phyloP scores from a whole-genome alignment of 2,888 invertebrate genomes.

The Cheilosia vernalis region DNA sequence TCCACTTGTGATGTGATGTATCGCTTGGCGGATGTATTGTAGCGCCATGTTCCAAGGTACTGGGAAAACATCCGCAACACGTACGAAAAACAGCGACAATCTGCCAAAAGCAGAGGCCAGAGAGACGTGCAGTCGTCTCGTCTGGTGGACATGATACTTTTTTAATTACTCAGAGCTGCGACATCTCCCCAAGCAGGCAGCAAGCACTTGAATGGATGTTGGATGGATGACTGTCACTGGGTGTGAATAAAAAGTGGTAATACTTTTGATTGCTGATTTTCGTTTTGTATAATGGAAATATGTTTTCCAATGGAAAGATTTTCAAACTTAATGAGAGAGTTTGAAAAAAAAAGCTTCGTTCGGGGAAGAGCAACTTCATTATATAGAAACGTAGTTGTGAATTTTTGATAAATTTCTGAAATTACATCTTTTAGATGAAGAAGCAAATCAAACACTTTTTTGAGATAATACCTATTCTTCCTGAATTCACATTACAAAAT shows the following conservation, averaged over 20 bases:
- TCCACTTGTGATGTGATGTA: slow-evolving; percentile 37
- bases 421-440: too few relatives aligned
- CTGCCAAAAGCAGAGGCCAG: slow-evolving; percentile 39
- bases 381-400: too few relatives aligned
- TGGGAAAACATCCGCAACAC: slow-evolving; percentile 74
- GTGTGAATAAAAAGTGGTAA: slow-evolving; percentile 50
- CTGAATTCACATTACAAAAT: too few relatives aligned
- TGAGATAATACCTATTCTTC: too few relatives aligned
- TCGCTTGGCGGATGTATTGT: slow-evolving; percentile 46
- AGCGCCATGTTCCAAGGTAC: slow-evolving; percentile 48
- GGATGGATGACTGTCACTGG: slow-evolving; percentile 24
- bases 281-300: not conserved
- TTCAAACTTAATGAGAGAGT: too few relatives aligned
- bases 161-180: slow-evolving; percentile 65
- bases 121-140: slow-evolving; percentile 17
- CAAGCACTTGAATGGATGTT: too few relatives aligned
- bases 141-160: slow-evolving; percentile 53
- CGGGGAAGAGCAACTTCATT: too few relatives aligned
- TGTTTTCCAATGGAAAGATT: too few relatives aligned
- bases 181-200: slow-evolving; percentile 19
- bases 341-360: too few relatives aligned
- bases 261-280: slow-evolving; percentile 37
- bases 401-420: too few relatives aligned
- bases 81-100: slow-evolving; percentile 58
- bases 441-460: too few relatives aligned